phyloP scores from a whole-genome alignment of 2,888 invertebrate species.

The Aporophyla nigra region DNA sequence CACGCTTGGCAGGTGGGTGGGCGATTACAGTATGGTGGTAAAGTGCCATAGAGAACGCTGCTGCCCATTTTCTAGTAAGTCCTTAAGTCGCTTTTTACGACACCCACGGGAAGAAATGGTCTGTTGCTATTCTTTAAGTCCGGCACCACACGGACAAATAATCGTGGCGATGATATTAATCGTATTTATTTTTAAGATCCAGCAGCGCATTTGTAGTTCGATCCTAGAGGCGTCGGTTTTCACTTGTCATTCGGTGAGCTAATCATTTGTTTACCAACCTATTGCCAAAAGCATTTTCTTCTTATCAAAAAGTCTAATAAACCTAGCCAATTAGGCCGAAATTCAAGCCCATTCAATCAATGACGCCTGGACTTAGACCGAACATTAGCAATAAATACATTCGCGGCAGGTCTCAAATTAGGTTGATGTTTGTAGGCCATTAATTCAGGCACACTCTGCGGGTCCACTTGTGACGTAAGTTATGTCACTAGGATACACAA shows the following conservation, averaged over 20 bases:
- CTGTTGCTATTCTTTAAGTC: no score
- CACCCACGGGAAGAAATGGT: no score
- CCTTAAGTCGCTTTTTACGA: no score
- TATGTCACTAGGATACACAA: slow-evolving; percentile 68
- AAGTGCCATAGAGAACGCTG: no score
- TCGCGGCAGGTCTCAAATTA: slow-evolving; percentile 76
- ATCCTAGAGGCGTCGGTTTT: background rate
- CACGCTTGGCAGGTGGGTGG: no score
- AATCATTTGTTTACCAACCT: background rate
- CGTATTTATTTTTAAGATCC: background rate
- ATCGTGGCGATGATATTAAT: background rate
- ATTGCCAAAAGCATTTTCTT: background rate
- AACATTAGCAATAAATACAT: slow-evolving; percentile 68
- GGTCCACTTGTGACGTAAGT: slow-evolving; percentile 77
- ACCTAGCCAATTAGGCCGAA: slow-evolving; percentile 21
- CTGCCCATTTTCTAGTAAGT: no score
- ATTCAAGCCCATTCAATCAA: slow-evolving; percentile 51
- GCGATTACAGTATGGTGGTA: no score
- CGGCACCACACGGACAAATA: no score
- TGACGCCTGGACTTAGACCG: slow-evolving; percentile 19
- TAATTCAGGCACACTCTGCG: slow-evolving; percentile 75
- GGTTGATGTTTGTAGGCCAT: slow-evolving; percentile 83
- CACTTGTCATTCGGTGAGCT: background rate
- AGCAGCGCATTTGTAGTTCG: background rate
- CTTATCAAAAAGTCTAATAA: background rate